Percentiles rank a stretch among this genome's conserved stretches.
Conservation (phyloP, 2,888 invertebrate genomes). For the Dastarcus helophoroides region DNA sequence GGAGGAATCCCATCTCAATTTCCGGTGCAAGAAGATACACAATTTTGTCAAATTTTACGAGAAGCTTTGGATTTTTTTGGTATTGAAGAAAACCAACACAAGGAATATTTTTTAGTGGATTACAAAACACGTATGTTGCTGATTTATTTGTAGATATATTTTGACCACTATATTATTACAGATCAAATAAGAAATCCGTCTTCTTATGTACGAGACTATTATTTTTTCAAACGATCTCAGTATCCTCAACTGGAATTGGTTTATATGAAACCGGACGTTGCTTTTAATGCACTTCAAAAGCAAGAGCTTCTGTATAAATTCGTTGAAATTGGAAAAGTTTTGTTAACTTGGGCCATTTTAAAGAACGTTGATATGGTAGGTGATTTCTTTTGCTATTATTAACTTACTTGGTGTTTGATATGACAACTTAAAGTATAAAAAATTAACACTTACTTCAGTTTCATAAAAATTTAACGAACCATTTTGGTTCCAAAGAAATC, state of each 20-base stretch:
- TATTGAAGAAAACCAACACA: slow-evolving; percentile 80
- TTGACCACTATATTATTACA: slow-evolving; percentile 33
- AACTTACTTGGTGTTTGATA: too few relatives aligned
- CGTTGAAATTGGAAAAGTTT: slow-evolving; percentile 92
- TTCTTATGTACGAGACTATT: slow-evolving; percentile 88
- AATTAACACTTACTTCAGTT: too few relatives aligned
- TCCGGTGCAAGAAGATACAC: slow-evolving; percentile 95
- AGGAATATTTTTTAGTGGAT: slow-evolving; percentile 92
- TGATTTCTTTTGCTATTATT: too few relatives aligned
- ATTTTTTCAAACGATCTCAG: slow-evolving; percentile 69
- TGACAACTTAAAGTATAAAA: too few relatives aligned
- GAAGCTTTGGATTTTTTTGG: slow-evolving; percentile 96
- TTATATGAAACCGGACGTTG: slow-evolving; percentile 85
- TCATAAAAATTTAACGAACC: too few relatives aligned
- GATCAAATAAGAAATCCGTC: slow-evolving; percentile 94
- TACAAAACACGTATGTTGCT: slow-evolving; percentile 83
- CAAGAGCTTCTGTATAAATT: slow-evolving; percentile 89
- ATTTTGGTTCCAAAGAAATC: too few relatives aligned
- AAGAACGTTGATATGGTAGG: slow-evolving; percentile 90
- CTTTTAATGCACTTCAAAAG: slow-evolving; percentile 77
- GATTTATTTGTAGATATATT: background rate
- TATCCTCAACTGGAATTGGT: slow-evolving; percentile 94
- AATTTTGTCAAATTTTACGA: slow-evolving; percentile 86
- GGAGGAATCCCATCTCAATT: slow-evolving; percentile 97
- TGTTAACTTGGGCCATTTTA: slow-evolving; percentile 82